A percentile compares a stretch with the other conserved stretches of the same genome.
phyloP scores from a whole-genome alignment of 2,113 vertebrate genomes.

The Epinephelus lanceolatus region DNA sequence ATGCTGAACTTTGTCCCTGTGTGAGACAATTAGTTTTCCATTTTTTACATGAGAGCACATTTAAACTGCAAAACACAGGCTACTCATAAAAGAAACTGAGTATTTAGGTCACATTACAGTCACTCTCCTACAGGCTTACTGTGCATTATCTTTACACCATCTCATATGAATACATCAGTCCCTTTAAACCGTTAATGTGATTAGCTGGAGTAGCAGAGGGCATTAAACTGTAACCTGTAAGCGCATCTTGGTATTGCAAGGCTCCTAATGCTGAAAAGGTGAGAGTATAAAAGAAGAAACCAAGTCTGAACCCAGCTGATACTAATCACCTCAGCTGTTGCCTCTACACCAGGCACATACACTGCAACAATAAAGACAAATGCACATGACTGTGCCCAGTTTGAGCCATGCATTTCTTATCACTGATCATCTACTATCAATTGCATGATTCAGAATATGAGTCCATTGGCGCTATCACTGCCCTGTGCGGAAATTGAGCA shows the following conservation, averaged over 20 bases:
- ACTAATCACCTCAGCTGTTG: conserved; percentile 17
- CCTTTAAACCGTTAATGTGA: conserved; percentile 33
- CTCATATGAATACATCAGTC: conserved; percentile 2
- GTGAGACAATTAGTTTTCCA: not conserved
- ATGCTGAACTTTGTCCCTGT: not conserved
- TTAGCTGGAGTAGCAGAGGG: conserved; percentile 12
- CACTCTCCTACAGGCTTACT: not conserved
- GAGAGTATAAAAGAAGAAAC: not conserved
- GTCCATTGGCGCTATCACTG: conserved; percentile 8
- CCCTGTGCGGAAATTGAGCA: conserved; percentile 25
- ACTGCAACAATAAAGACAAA: not conserved
- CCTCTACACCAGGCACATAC: not conserved
- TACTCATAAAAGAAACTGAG: not conserved
- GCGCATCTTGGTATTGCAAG: not conserved
- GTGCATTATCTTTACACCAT: conserved; percentile 13
- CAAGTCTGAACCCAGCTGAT: conserved; percentile 20
- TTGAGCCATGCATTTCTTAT: not conserved
- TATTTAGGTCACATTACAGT: conserved; percentile 34
- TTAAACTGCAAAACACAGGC: not conserved
- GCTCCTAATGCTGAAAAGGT: not conserved
- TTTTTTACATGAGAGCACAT: not conserved
- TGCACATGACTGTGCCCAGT: not conserved
- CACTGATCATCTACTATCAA: not conserved
- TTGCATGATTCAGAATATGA: conserved; percentile 6
- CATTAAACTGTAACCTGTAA: conserved; percentile 13